Evolutionary conservation across 2,113 vertebrate genomes (phyloP), one percentile per base, ranked within the genome.

Genomic region (Ellobius talpinus): DNA sequence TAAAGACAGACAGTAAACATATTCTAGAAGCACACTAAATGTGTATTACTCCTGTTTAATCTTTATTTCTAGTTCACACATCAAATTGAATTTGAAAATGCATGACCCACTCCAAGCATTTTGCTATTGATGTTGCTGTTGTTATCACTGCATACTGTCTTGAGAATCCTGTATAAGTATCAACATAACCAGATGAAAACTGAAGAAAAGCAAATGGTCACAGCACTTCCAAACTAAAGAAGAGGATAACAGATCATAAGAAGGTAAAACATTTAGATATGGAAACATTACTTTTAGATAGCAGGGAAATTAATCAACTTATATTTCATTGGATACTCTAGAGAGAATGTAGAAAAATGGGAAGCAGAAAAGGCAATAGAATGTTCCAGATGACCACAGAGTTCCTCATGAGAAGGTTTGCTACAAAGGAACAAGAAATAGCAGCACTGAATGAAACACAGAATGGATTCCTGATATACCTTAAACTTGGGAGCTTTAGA

Each of bases 31-130:
- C 5, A 87, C 1, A 39, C 0, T 58, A 82, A 50, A 78, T 1
- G 3, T 55, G 86, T 77, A 7, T 12, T 95, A 0, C 63, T 2
- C 39, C 65, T 74, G 3, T 47, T 88, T 72, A 58, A 58, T 66
- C 55, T 78, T 7, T 74, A 17, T 61, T 45, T 73, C 78, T 65
- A 81, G 23, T 24, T 45, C 17, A 61, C 31, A 65, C 29, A 87
- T 93, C n/a, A n/a, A 76, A 92, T 0, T 89, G 31, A n/a, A 95
- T 73, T 93, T 87, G 13, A 89, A 79, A 84, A 82, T 91, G 2
- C n/a, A 68, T 55, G 78, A 26, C 14, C 13, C 78, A 74, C 13
- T 50, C n/a, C 52, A 94, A 39, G 89, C 29, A 31, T 31, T 73
- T 95, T 92, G n/a, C 9, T 23, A 42, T 12, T 42, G 72, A 42